Percentiles rank a stretch among this genome's conserved stretches.
Conservation (phyloP, 2,113 vertebrate species). For the Chaetodon auriga region DNA sequence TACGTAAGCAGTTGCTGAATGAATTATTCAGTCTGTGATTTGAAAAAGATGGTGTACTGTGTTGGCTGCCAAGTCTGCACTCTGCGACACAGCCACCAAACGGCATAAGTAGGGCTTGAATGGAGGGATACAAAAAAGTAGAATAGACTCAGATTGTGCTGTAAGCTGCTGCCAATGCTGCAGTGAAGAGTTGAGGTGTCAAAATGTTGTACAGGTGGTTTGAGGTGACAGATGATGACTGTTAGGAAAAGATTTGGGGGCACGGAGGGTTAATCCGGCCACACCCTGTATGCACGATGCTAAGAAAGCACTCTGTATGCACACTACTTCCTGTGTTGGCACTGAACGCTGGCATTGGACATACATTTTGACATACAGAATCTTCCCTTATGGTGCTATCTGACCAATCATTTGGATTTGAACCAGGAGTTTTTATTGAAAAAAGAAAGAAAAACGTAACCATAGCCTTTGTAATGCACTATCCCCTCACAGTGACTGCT, state of each 20-base stretch:
- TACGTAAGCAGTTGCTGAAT: slow-evolving; percentile 58
- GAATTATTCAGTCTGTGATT: slow-evolving; percentile 55
- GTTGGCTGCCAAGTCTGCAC: slow-evolving; percentile 37
- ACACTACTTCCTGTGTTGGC: too few relatives aligned
- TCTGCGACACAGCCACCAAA: slow-evolving; percentile 11
- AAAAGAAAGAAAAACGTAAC: too few relatives aligned
- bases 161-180: neutral
- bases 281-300: too few relatives aligned
- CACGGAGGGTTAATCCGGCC: neutral
- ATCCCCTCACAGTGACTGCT: too few relatives aligned
- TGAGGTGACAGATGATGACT: neutral
- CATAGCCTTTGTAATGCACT: too few relatives aligned
- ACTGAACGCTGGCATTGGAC: too few relatives aligned
- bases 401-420: too few relatives aligned
- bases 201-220: neutral
- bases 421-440: too few relatives aligned
- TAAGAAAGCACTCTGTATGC: too few relatives aligned
- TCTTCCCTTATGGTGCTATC: too few relatives aligned
- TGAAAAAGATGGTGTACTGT: neutral
- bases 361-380: too few relatives aligned
- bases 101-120: neutral
- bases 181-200: neutral
- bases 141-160: neutral
- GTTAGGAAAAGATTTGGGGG: neutral
- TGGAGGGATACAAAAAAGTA: neutral